Base-by-base conservation (phyloP, 2,113 vertebrate species). In the Bufo bufo region DNA sequence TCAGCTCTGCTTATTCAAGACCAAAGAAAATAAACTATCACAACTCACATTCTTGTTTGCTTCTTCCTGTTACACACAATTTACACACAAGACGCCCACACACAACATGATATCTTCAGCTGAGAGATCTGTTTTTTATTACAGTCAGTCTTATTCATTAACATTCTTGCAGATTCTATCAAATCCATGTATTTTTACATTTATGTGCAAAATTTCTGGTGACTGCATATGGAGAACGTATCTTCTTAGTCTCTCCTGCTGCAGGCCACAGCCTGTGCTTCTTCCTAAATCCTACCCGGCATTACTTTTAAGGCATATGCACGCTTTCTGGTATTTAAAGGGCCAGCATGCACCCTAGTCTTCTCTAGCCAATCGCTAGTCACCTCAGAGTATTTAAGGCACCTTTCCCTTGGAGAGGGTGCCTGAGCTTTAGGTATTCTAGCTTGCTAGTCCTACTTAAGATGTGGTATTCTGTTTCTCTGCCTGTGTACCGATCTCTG, bases 51-150 rank as follows among this genome's bases (percentile, higher is more conserved):
- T 20, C 74, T 63, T 86, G 56, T 86, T 79, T 79, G 9, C 43
- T n/a, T 86, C 19, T 86, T 86, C 74, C 85, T 50, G 19, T 79
- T 78, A 23, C 58, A 52, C 45, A 52, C 45, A 86, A 54, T 61
- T n/a, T n/a, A 3, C 23, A 77, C 45, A 86, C 23, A 74, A 33
- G 50, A 78, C 85, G 14, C 85, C 85, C 85, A 78, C 85, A 54
- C 85, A 79, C 45, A 23, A 65, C 11, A 74, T 49, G 43, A 4
- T 47, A 50, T 20, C 45, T 58, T 77, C 45, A 86, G 61, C 81
- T 49, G 59, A 52, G 50, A 12, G 19, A 23, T 52, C 10, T 75
- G 45, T 75, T 45, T 17, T 75, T 20, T 19, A 49, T 72, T 45
- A 43, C 19, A 17, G 59, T 3, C n/a, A 43, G 66, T 71, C 33